These are phyloP conservation scores for Argyra leucocephala DNA, from an alignment of 2,888 invertebrate genomes.

Conservation along the genomic window DNA sequence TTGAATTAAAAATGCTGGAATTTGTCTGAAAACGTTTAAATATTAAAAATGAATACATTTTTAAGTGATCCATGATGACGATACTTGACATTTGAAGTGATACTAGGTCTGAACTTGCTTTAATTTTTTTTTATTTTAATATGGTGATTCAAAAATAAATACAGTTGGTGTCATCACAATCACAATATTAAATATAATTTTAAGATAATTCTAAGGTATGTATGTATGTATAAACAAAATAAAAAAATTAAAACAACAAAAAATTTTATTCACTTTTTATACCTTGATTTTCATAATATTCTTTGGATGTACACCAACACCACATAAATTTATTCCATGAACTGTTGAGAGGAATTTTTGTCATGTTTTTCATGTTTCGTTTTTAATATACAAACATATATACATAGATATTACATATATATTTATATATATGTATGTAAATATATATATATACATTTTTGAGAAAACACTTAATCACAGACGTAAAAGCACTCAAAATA, in stretches of 20 bases:
- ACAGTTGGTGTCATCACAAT: constrained; percentile 7
- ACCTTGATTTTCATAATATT: no score
- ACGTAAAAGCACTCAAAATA: constrained; percentile 15
- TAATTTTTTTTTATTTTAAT: not conserved
- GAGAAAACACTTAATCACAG: constrained; percentile 20
- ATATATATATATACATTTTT: no score
- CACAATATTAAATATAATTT: no score
- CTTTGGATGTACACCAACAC: not conserved
- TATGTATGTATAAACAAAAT: no score
- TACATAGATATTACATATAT: no score
- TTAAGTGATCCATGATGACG: constrained; percentile 5
- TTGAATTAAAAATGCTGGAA: no score
- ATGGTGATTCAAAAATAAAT: not conserved
- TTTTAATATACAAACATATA: no score
- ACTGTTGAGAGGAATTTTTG: constrained; percentile 17
- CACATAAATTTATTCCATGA: not conserved
- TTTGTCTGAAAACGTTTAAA: no score
- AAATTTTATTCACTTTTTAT: no score
- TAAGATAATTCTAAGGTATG: no score
- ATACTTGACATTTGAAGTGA: constrained; percentile 8
- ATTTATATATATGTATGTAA: no score
- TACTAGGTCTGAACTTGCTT: not conserved
- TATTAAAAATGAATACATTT: not conserved
- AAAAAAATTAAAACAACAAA: no score
- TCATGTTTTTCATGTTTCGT: not conserved